Evolutionary conservation across 2,888 invertebrate genomes (phyloP).

Genomic region (Andrena minutula): DNA sequence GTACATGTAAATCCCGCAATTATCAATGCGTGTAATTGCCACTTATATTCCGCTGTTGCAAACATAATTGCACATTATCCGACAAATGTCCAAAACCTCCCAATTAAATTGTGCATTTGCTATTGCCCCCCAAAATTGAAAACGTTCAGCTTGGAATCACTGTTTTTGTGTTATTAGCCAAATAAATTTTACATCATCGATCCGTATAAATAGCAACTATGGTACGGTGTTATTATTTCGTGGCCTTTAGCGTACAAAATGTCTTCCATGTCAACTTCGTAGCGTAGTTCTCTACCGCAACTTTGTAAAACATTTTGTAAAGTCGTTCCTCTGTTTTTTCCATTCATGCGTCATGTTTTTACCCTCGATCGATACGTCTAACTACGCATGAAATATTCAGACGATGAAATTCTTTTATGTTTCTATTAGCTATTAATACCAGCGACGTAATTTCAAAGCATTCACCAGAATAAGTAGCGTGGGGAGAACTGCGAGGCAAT

Average conservation of each 20-base stretch:
- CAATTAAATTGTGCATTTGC: neutral
- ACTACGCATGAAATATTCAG: constrained; percentile 28
- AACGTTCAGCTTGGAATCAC: neutral
- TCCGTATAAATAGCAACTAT: constrained; percentile 55
- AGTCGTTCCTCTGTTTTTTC: neutral
- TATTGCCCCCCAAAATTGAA: neutral
- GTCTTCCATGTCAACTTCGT: neutral
- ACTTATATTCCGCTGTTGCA: no score
- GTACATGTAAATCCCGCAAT: neutral
- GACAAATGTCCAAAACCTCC: neutral
- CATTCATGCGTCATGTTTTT: constrained; percentile 1
- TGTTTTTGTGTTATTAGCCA: constrained; percentile 9
- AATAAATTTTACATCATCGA: constrained; percentile 20
- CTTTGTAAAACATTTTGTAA: neutral
- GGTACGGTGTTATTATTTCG: constrained; percentile 55
- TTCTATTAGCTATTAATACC: neutral
- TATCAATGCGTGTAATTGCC: neutral
- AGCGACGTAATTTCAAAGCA: neutral
- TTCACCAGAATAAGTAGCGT: neutral
- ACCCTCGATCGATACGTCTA: constrained; percentile 24
- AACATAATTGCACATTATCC: neutral
- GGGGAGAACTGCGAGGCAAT: neutral
- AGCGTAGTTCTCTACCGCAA: neutral
- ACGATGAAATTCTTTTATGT: constrained; percentile 1
- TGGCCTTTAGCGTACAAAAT: constrained; percentile 7